Evolutionary conservation across 2,888 invertebrate species (phyloP), one percentile per base, ranked within the genome.

Genomic region (Octodonta nipae): DNA sequence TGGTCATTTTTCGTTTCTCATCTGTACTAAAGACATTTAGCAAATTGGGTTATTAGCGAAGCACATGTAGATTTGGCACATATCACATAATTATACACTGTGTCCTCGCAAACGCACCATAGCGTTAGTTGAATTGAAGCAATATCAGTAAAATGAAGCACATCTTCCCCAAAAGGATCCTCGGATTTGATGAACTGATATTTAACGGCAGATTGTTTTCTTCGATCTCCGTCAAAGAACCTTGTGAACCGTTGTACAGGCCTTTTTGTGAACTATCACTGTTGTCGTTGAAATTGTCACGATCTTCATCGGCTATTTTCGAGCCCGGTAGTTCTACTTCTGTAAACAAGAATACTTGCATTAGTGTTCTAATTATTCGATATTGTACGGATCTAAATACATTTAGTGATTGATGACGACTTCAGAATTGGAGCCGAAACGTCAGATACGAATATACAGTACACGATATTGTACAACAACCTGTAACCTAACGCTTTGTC

Each of bases 251-350:
- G 46, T 75, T 60, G 45, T 58, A 53, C 12, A 55, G 41, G 25
- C 54, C 52, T 42, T 55, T 57, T 38, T 58, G 56, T 25, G 49
- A 41, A 38, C 48, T 53, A 35, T 51, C 53, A 14, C 40, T 41
- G 20, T 35, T 36, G 16, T 41, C 44, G 33, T 44, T n/a, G n/a
- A n/a, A n/a, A n/a, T n/a, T n/a, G n/a, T 44, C 42, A 30, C 43
- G 43, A 31, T 68, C 67, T 26, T 70, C 70, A 27, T 65, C 61
- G 13, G 65, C 60, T 46, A 70, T 70, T 38, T 65, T 61, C 24
- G 54, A 52, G 44, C 70, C 65, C 34, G 70, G 72, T 25, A 73
- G 59, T 54, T 74, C 72, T 71, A 73, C 73, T 66, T 74, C 74
- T 74, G 62, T 40, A 54, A 56, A n/a, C 41, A 51, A 52, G 13